phyloP scores from a whole-genome alignment of 2,113 vertebrate species.

The Tupaia tana region DNA sequence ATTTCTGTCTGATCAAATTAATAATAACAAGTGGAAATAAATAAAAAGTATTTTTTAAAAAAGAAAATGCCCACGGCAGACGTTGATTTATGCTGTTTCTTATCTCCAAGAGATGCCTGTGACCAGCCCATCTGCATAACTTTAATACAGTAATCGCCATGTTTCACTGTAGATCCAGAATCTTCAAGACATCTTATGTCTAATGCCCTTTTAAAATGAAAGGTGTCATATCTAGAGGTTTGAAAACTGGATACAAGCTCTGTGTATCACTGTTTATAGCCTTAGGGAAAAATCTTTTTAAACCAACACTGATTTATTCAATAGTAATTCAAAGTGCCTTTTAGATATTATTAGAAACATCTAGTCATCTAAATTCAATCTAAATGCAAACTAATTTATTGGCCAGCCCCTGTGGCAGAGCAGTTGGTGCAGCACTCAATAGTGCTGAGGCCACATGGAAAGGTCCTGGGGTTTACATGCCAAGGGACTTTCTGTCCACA shows the following conservation, averaged over 20 bases:
- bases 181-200: neutral
- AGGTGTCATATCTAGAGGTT: neutral
- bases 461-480: no score
- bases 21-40: no score
- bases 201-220: neutral
- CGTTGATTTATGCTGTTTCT: neutral
- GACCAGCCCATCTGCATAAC: neutral
- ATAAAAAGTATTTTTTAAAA: no score
- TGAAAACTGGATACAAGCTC: constrained; percentile 9
- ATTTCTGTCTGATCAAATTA: no score
- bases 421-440: no score
- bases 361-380: neutral
- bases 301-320: neutral
- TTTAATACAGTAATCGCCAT: rapidly evolving
- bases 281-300: neutral
- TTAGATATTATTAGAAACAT: neutral
- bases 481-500: no score
- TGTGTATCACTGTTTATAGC: neutral
- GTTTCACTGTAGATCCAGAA: neutral
- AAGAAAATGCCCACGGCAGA: neutral
- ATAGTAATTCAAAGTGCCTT: neutral
- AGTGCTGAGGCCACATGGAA: no score
- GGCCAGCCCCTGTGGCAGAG: no score
- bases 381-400: constrained; percentile 43
- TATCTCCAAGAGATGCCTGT: neutral